These are phyloP conservation scores for Enteromius thamalakanensis DNA, from an alignment of 2,797 vertebrate genomes.

Conservation along the genomic window DNA sequence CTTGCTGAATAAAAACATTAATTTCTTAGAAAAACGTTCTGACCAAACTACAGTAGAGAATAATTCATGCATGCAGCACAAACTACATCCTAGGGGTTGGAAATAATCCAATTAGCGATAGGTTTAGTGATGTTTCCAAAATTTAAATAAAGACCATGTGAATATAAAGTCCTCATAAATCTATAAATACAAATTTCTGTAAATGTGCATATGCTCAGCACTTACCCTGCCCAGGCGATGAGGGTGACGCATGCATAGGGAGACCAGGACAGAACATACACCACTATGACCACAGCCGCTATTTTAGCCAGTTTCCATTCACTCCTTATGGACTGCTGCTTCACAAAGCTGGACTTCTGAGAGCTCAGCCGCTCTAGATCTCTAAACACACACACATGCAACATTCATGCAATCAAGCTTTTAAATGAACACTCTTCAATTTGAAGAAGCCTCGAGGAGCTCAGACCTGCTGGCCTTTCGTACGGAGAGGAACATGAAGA, in stretches of 20 bases:
- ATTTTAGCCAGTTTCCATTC: constrained; percentile 92
- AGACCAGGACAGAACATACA: constrained; percentile 89
- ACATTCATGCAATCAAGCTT: background rate
- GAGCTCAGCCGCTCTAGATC: constrained; percentile 83
- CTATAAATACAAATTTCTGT: background rate
- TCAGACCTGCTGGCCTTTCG: constrained; percentile 73
- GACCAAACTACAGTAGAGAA: background rate
- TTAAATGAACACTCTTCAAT: background rate
- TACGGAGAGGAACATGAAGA: constrained; percentile 78
- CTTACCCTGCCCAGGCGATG: constrained; percentile 89
- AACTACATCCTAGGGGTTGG: background rate
- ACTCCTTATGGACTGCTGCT: constrained; percentile 79
- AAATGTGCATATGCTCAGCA: constrained; percentile 6
- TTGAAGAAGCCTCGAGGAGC: fast-evolving
- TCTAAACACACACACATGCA: constrained; percentile 64
- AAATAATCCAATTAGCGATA: background rate
- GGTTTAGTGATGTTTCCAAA: background rate
- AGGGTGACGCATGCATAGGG: constrained; percentile 88
- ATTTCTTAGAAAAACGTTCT: background rate
- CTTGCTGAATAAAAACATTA: background rate
- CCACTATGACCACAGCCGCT: constrained; percentile 85
- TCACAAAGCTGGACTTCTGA: constrained; percentile 76
- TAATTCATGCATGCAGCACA: background rate
- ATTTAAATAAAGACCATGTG: background rate
- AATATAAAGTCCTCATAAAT: background rate